Base-by-base conservation (phyloP, 2,888 invertebrate species). In the Sussaba pulchella region DNA sequence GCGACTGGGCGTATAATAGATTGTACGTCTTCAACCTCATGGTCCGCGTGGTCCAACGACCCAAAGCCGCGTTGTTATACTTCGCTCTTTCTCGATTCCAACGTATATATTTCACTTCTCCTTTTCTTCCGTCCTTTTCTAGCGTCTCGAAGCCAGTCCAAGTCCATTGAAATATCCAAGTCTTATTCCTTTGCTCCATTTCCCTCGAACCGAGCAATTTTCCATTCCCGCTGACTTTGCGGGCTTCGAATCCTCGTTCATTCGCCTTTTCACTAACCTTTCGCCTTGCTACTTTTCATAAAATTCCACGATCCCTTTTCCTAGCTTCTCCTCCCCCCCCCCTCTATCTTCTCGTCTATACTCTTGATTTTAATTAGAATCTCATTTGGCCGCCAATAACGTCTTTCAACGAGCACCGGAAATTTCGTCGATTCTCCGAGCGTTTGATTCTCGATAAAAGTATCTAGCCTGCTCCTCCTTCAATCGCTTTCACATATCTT, bases 281-380 rank as follows among this genome's bases (percentile, higher is more conserved):
- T 81, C 47, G 12, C 43, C 64, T 61, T 41, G 70, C 17, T 66
- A 31, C 61, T 57, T 59, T 52, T 17, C 50, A 36, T 61, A 43
- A 72, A 21, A 26, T 36, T 6, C 21, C 63, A 63, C 39, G 61
- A 52, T 76, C 70, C 39, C 45, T 50, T 41, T 66, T 61, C 43
- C 31, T n/a, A n/a, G n/a, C n/a, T n/a, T n/a, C n/a, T n/a, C n/a
- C n/a, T n/a, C 2, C 31, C 31, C 31, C 31, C 4, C 31, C 31
- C 31, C 31, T 31, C 31, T 5, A 31, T 31, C 6, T 31, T 6
- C 6, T 31, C 6, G 26, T 63, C 67, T 24, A 52, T 78, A 80
- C 61, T 64, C 57, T 82, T 69, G 39, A 36, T 81, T 86, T 83
- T 84, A 88, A 88, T 88, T 88, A 85, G 83, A 84, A 85, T 83